phyloP scores from a whole-genome alignment of 2,113 vertebrate genomes.

The Mesitornis unicolor region DNA sequence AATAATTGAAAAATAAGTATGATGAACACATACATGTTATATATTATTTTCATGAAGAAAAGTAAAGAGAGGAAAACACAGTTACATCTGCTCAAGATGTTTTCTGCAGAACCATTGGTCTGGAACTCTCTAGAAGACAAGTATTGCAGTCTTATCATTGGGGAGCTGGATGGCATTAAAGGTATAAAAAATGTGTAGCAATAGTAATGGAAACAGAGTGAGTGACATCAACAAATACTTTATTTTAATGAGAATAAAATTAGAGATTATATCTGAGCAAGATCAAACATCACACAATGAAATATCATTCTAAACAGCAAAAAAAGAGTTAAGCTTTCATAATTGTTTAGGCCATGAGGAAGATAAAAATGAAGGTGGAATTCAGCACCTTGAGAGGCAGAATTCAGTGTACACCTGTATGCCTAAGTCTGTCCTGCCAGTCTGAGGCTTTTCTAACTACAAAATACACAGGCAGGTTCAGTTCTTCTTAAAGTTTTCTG shows the following conservation, averaged over 20 bases:
- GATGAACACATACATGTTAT: not conserved
- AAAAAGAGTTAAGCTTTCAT: not conserved
- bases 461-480: not conserved
- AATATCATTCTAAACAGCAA: not conserved
- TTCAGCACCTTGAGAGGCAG: not conserved
- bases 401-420: not conserved
- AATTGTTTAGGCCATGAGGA: not conserved
- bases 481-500: not conserved
- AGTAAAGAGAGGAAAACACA: not conserved
- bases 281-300: not conserved
- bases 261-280: not conserved
- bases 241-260: not conserved
- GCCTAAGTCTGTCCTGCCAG: not conserved
- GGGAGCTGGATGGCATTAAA: not conserved
- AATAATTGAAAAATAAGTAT: not conserved
- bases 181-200: not conserved
- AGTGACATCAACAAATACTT: not conserved
- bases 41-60: not conserved
- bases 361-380: not conserved
- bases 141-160: not conserved
- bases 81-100: not conserved
- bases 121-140: conserved; percentile 11
- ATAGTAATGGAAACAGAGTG: not conserved
- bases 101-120: not conserved
- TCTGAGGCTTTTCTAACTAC: not conserved